Conservation (phyloP, 2,113 vertebrate species). For the Sturnira hondurensis region DNA sequence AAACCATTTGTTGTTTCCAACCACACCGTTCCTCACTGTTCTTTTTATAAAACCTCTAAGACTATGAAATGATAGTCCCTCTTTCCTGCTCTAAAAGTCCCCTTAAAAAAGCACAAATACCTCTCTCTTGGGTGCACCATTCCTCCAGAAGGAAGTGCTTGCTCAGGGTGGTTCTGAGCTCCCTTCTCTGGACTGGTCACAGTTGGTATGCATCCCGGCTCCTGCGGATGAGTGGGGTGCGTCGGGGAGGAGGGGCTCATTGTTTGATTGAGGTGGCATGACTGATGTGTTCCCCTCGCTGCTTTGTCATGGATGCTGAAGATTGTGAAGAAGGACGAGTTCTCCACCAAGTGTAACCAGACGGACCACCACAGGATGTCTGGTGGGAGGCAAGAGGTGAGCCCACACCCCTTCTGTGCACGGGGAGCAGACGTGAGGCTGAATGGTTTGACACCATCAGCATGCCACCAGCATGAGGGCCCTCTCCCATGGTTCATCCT, state of each 20-base stretch:
- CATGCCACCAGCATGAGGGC: neutral
- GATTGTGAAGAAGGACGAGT: slow-evolving; percentile 96
- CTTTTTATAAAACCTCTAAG: neutral
- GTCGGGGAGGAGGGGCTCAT: neutral
- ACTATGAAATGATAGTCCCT: accelerated
- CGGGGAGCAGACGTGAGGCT: accelerated
- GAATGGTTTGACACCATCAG: accelerated
- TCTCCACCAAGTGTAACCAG: slow-evolving; percentile 98
- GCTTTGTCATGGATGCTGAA: slow-evolving; percentile 64
- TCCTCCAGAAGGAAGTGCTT: neutral
- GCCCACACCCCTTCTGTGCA: neutral
- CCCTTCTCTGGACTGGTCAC: accelerated
- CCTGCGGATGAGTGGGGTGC: neutral
- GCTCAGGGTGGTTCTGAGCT: neutral
- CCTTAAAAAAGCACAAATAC: neutral
- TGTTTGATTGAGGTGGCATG: accelerated
- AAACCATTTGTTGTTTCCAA: neutral
- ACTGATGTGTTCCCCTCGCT: neutral
- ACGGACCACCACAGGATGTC: slow-evolving; percentile 98
- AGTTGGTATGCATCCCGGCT: accelerated
- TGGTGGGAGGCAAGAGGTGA: slow-evolving; percentile 96
- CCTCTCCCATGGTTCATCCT: accelerated
- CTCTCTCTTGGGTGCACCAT: neutral
- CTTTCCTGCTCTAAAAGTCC: no score
- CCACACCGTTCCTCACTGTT: neutral